Percentiles rank a stretch among this genome's conserved stretches.
phyloP scores from a whole-genome alignment of 2,888 invertebrate genomes.

The Cosmorhoe ocellata region DNA sequence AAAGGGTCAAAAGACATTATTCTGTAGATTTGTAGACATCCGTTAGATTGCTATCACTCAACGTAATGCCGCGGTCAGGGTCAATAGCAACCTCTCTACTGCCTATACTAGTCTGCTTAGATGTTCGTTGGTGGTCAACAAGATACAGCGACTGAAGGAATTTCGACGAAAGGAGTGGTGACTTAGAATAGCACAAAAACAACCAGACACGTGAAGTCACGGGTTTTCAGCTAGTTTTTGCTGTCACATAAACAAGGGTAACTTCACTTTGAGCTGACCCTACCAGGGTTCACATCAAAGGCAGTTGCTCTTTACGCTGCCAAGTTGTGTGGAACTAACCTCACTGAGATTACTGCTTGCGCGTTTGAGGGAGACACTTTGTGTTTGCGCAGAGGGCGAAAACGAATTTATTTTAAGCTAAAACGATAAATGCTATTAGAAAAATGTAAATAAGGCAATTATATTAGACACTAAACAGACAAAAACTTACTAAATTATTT shows the following conservation, averaged over 20 bases:
- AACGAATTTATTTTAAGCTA: background rate
- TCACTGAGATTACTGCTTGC: slow-evolving; percentile 6
- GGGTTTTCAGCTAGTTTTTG: too few relatives aligned
- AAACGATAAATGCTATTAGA: too few relatives aligned
- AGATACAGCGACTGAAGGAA: too few relatives aligned
- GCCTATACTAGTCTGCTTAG: too few relatives aligned
- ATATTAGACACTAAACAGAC: too few relatives aligned
- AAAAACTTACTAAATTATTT: too few relatives aligned
- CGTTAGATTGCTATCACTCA: slow-evolving; percentile 4
- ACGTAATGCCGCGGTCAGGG: background rate
- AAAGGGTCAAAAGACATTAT: background rate
- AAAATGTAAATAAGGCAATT: too few relatives aligned
- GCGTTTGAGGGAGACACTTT: background rate
- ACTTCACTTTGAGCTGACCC: slow-evolving; percentile 12
- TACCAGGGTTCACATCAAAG: slow-evolving; percentile 20
- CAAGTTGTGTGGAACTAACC: slow-evolving; percentile 12
- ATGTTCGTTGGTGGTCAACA: too few relatives aligned
- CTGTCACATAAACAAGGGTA: background rate
- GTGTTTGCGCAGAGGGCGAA: slow-evolving; percentile 1
- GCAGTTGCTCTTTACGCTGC: slow-evolving; percentile 12
- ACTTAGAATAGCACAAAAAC: too few relatives aligned
- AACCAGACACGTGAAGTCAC: too few relatives aligned
- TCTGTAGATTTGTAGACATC: background rate
- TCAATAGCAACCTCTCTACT: background rate
- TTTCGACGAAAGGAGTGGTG: too few relatives aligned